A percentile compares a stretch with the other conserved stretches of the same genome.
Conservation (phyloP, 2,888 invertebrate genomes). For the Aquatica leii region DNA sequence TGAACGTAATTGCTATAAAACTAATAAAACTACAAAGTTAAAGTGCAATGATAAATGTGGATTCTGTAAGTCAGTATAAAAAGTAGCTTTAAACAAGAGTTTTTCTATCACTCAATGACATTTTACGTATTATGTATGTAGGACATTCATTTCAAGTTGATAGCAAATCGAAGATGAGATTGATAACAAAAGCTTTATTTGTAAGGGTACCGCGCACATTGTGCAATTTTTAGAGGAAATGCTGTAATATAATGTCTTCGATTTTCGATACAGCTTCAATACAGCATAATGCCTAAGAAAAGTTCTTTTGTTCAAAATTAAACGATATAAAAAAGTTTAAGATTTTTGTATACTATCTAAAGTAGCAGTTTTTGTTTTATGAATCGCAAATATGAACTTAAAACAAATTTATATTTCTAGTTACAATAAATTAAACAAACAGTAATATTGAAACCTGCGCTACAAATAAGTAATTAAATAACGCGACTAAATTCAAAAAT, state of each 20-base stretch:
- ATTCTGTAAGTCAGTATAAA: too few relatives aligned
- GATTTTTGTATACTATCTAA: too few relatives aligned
- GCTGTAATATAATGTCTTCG: constrained; percentile 22
- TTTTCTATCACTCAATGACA: constrained; percentile 18
- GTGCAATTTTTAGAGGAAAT: constrained; percentile 25
- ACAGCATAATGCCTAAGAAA: constrained; percentile 15
- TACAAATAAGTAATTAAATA: too few relatives aligned
- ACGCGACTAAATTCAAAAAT: too few relatives aligned
- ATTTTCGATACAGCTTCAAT: constrained; percentile 16
- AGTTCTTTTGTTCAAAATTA: neutral
- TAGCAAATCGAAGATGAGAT: constrained; percentile 28
- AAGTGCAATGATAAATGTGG: too few relatives aligned
- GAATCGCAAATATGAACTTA: too few relatives aligned
- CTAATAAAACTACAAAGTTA: too few relatives aligned
- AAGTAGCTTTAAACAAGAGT: constrained; percentile 17
- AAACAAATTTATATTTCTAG: too few relatives aligned
- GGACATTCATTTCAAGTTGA: constrained; percentile 24
- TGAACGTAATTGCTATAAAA: too few relatives aligned
- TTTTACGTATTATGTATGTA: constrained; percentile 26
- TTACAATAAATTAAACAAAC: too few relatives aligned
- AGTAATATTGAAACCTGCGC: too few relatives aligned
- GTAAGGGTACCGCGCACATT: constrained; percentile 14
- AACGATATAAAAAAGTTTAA: neutral
- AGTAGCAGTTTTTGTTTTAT: too few relatives aligned
- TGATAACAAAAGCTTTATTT: constrained; percentile 30